phyloP scores from a whole-genome alignment of 2,113 vertebrate genomes.

The Apistogramma diplotaenia region DNA sequence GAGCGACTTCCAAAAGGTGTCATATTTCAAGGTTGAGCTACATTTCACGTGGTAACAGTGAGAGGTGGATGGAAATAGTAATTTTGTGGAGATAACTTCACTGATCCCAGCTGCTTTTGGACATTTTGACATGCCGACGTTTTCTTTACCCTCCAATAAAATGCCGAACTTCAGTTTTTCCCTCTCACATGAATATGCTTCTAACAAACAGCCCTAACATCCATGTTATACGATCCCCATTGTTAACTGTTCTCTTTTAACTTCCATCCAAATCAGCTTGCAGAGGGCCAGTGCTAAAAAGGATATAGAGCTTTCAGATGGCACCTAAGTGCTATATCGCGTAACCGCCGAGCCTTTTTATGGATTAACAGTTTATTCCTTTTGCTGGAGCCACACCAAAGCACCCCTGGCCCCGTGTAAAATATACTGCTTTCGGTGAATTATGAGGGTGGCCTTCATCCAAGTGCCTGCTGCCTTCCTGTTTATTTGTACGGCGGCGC shows the following conservation, averaged over 20 bases:
- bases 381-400: constrained; percentile 61
- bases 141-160: constrained; percentile 21
- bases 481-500: constrained; percentile 81
- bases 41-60: not conserved
- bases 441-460: constrained; percentile 75
- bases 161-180: not conserved
- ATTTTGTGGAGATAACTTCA: constrained; percentile 21
- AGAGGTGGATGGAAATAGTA: constrained; percentile 13
- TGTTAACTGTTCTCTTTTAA: constrained; percentile 49
- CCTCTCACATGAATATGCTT: constrained; percentile 23
- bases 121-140: not conserved
- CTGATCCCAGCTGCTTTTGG: constrained; percentile 25
- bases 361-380: constrained; percentile 70
- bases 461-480: constrained; percentile 78
- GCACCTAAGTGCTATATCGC: constrained; percentile 60
- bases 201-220: constrained; percentile 38
- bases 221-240: constrained; percentile 24
- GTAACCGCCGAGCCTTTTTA: constrained; percentile 58
- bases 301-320: constrained; percentile 44
- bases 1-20: constrained; percentile 24
- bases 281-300: constrained; percentile 40
- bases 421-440: constrained; percentile 75
- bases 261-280: constrained; percentile 31
- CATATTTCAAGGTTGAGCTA: not conserved
- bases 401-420: constrained; percentile 48